A percentile compares a stretch with the other conserved stretches of the same genome.
Conservation (phyloP, 2,113 vertebrate genomes). For the Ifrita kowaldi region DNA sequence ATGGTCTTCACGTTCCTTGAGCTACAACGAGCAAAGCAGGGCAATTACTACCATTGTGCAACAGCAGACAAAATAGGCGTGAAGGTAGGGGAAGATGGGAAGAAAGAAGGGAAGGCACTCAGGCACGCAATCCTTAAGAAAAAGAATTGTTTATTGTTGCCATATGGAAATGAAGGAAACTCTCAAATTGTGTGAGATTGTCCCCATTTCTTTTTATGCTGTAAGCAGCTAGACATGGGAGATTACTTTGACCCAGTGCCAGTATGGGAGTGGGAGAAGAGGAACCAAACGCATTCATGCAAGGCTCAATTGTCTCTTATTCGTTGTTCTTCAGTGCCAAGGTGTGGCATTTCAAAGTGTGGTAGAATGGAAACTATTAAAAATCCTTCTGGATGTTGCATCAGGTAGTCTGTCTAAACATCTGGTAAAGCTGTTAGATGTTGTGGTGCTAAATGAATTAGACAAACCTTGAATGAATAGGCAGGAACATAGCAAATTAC, state of each 20-base stretch:
- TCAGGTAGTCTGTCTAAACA: neutral
- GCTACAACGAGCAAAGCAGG: neutral
- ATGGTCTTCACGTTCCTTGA: neutral
- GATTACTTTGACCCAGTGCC: neutral
- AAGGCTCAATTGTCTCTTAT: neutral
- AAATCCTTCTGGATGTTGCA: neutral
- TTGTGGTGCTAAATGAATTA: neutral
- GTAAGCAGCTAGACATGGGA: neutral
- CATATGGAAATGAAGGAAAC: neutral
- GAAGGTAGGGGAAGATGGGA: neutral
- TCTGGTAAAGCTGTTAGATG: neutral
- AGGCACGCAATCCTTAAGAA: neutral
- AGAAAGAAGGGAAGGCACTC: neutral
- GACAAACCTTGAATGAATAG: neutral
- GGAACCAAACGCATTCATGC: neutral
- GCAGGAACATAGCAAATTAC: neutral
- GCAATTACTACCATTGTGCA: neutral
- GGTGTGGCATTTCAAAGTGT: neutral
- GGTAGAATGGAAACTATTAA: neutral
- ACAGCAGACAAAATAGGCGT: neutral
- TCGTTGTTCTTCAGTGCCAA: neutral
- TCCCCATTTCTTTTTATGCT: neutral
- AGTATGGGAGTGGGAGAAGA: neutral
- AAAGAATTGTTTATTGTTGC: neutral
- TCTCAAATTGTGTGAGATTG: neutral